A percentile compares a stretch with the other conserved stretches of the same genome.
phyloP scores from a whole-genome alignment of 2,888 invertebrate genomes.

The Eilema sororculum region DNA sequence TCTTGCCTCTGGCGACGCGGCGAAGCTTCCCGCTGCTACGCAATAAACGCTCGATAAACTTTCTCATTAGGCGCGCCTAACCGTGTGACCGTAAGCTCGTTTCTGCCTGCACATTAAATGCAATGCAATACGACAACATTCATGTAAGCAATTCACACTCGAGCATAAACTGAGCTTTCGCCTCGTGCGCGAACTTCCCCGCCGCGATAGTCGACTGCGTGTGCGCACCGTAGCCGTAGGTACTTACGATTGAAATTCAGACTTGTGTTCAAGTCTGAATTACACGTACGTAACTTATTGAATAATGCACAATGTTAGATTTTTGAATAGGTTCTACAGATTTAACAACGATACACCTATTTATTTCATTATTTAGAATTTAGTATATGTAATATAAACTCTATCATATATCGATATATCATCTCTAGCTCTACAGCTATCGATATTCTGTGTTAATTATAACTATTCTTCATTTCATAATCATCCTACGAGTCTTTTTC shows the following conservation, averaged over 20 bases:
- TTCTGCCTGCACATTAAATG: conserved; percentile 78
- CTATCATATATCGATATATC: no score
- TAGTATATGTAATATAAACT: no score
- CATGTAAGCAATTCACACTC: conserved; percentile 72
- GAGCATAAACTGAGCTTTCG: conserved; percentile 61
- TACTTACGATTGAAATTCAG: conserved; percentile 51
- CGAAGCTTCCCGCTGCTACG: conserved; percentile 85
- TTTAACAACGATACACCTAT: background rate
- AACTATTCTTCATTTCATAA: background rate
- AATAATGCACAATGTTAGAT: conserved; percentile 48
- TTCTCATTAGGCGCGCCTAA: conserved; percentile 87
- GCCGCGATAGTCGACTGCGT: conserved; percentile 48
- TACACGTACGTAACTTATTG: conserved; percentile 46
- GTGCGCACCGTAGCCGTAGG: conserved; percentile 55
- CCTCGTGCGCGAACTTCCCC: conserved; percentile 58
- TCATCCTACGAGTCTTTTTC: no score
- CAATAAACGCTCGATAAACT: conserved; percentile 87
- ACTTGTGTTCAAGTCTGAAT: conserved; percentile 52
- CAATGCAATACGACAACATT: conserved; percentile 76
- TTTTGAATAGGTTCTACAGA: conserved; percentile 27
- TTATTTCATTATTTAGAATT: background rate
- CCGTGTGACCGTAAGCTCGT: conserved; percentile 85
- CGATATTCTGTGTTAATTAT: background rate
- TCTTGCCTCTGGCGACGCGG: conserved; percentile 70
- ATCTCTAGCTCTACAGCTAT: background rate